Conservation (phyloP, 2,888 invertebrate genomes). For the Glaucopsyche alexis region DNA sequence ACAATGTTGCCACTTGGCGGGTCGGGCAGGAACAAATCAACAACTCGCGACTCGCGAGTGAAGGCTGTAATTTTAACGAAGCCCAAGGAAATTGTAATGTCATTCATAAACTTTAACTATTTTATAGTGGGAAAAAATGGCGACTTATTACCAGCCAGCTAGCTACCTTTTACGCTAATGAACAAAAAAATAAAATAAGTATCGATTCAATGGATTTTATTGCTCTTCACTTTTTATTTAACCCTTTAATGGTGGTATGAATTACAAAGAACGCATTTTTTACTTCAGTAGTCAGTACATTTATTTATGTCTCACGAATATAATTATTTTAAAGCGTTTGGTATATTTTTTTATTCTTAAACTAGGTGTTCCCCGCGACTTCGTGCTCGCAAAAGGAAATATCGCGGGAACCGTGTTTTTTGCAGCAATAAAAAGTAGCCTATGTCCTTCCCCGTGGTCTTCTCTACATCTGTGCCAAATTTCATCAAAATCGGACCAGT, state of each 20-base stretch:
- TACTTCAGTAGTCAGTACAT: not conserved
- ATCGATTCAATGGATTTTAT: slow-evolving; percentile 17
- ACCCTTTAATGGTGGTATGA: slow-evolving; percentile 18
- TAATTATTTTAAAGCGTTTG: too few relatives aligned
- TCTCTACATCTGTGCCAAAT: too few relatives aligned
- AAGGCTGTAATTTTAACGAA: slow-evolving; percentile 7
- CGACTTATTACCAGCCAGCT: slow-evolving; percentile 1
- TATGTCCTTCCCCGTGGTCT: too few relatives aligned
- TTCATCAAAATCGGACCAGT: too few relatives aligned
- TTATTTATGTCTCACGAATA: too few relatives aligned
- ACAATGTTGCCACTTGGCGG: slow-evolving; percentile 2
- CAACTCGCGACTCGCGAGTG: not conserved
- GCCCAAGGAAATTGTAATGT: not conserved
- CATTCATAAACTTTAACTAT: slow-evolving; percentile 23
- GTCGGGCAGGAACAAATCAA: slow-evolving; percentile 13
- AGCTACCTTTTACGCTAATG: slow-evolving; percentile 11
- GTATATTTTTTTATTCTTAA: too few relatives aligned
- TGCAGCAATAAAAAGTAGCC: too few relatives aligned
- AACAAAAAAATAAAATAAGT: slow-evolving; percentile 12
- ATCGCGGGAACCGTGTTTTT: too few relatives aligned
- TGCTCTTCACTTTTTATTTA: not conserved
- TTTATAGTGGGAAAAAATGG: slow-evolving; percentile 23
- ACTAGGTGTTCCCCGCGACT: too few relatives aligned
- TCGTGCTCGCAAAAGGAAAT: too few relatives aligned
- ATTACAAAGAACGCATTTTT: slow-evolving; percentile 28